phyloP scores from a whole-genome alignment of 2,113 vertebrate genomes.

The Platichthys flesus region DNA sequence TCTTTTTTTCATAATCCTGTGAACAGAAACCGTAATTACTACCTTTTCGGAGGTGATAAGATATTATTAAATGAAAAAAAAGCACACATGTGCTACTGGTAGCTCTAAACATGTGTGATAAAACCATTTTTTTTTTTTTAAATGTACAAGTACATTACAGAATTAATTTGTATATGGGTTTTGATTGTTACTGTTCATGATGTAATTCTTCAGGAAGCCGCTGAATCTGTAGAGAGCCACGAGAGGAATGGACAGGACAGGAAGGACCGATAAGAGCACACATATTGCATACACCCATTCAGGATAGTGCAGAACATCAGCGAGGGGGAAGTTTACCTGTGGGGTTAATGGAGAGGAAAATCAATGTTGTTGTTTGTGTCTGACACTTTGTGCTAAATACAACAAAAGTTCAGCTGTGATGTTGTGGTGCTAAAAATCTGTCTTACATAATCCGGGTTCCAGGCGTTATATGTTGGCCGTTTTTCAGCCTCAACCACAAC shows the following conservation, averaged over 20 bases:
- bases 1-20: background rate
- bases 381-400: background rate
- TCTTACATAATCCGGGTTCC: conserved; percentile 85
- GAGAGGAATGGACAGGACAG: conserved; percentile 75
- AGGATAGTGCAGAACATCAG: conserved; percentile 77
- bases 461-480: conserved; percentile 77
- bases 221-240: conserved; percentile 75
- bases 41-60: background rate
- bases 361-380: background rate
- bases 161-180: conserved; percentile 54
- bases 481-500: conserved; percentile 70
- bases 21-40: background rate
- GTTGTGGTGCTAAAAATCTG: background rate
- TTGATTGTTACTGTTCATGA: conserved; percentile 9
- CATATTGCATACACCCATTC: conserved; percentile 76
- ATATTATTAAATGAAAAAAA: conserved; percentile 10
- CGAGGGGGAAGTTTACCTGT: conserved; percentile 80
- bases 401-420: background rate
- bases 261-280: conserved; percentile 76
- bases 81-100: background rate
- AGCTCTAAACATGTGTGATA: conserved; percentile 3
- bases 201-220: conserved; percentile 22
- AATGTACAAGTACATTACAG: conserved; percentile 41
- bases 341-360: conserved; percentile 19
- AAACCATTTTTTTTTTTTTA: background rate